Conservation (phyloP, 2,888 invertebrate genomes). For the Cerastis rubricosa region DNA sequence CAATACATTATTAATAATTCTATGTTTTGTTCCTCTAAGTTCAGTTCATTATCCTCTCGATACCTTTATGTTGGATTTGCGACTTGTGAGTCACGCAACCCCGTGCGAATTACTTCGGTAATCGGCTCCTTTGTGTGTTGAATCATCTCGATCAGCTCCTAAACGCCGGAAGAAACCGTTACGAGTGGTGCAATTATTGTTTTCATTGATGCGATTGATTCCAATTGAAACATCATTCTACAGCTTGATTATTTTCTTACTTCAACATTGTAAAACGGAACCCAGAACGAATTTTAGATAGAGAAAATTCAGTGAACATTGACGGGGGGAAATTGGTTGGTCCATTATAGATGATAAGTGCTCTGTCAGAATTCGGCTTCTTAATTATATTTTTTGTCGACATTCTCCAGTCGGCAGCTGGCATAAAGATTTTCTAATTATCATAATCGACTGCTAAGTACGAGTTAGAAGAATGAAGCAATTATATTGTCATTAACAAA, state of each 20-base stretch:
- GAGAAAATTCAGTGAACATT: constrained; percentile 39
- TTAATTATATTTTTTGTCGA: constrained; percentile 64
- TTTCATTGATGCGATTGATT: constrained; percentile 43
- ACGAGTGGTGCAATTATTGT: constrained; percentile 46
- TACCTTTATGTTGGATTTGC: constrained; percentile 39
- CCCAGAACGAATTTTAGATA: constrained; percentile 42
- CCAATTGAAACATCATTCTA: constrained; percentile 41
- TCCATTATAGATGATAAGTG: constrained; percentile 48
- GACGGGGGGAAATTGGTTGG: constrained; percentile 46
- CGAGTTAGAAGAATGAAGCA: constrained; percentile 33
- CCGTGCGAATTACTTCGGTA: constrained; percentile 53
- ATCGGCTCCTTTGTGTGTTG: constrained; percentile 58
- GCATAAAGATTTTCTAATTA: constrained; percentile 52
- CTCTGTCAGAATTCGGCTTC: constrained; percentile 47
- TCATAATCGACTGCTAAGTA: constrained; percentile 52
- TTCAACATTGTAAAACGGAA: constrained; percentile 12
- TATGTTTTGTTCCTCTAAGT: constrained; percentile 35
- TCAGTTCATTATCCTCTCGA: constrained; percentile 61
- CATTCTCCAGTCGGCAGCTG: constrained; percentile 54
- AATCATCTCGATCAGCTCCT: constrained; percentile 58
- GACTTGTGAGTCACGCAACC: constrained; percentile 57
- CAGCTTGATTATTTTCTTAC: constrained; percentile 37
- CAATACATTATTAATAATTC: constrained; percentile 35
- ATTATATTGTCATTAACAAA: constrained; percentile 53
- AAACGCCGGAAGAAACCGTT: constrained; percentile 49